phyloP scores from a whole-genome alignment of 2,888 invertebrate genomes.

The Microctonus hyperodae region DNA sequence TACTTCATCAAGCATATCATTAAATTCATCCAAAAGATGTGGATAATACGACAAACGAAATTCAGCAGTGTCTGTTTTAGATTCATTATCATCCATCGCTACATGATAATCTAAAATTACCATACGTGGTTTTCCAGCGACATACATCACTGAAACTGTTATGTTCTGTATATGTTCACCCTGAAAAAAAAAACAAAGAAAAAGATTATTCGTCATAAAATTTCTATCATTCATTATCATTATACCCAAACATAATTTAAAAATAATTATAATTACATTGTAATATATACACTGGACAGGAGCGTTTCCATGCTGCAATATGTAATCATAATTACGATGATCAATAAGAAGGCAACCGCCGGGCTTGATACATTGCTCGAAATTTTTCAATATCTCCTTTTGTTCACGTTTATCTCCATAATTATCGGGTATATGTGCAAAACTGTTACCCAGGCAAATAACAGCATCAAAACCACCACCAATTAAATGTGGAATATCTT shows the following conservation, averaged over 20 bases:
- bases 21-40: constrained; percentile 77
- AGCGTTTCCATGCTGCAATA: constrained; percentile 77
- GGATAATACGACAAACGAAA: constrained; percentile 91
- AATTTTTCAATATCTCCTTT: constrained; percentile 80
- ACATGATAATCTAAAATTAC: constrained; percentile 86
- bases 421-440: constrained; percentile 85
- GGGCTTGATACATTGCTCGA: constrained; percentile 82
- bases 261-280: constrained; percentile 71
- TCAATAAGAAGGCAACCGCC: constrained; percentile 87
- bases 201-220: constrained; percentile 14
- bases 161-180: constrained; percentile 83
- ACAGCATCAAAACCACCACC: constrained; percentile 84
- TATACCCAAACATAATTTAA: neutral
- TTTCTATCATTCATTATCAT: neutral
- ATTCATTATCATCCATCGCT: constrained; percentile 54
- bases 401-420: constrained; percentile 82
- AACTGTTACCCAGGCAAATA: constrained; percentile 89
- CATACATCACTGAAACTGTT: constrained; percentile 83
- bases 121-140: constrained; percentile 77
- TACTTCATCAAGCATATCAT: constrained; percentile 73
- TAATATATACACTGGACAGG: constrained; percentile 88
- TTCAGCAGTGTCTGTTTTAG: constrained; percentile 67
- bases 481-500: constrained; percentile 72
- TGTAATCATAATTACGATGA: constrained; percentile 88
- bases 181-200: constrained; percentile 63